Evolutionary conservation across 2,888 invertebrate species (phyloP), one percentile per base, ranked within the genome.

Genomic region (Sphaerophoria rueppellii): DNA sequence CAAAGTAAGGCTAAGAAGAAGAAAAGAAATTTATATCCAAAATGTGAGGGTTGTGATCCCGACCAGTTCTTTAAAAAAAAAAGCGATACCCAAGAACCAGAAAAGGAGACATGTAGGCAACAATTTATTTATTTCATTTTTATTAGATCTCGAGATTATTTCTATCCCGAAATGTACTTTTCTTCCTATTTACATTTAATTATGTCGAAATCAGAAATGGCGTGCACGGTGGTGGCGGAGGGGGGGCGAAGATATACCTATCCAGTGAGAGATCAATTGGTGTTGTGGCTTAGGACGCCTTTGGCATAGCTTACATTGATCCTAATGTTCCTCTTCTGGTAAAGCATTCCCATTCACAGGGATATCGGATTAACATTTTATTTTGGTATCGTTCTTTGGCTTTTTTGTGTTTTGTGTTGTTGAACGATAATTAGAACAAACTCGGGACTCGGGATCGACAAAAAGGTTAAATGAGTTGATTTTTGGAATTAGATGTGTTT

Each of bases 401-500:
- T 52, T 61, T 50, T 32, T 11, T 70, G 6, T 57, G n/a, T 54
- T 48, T 4, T 12, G 0, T n/a, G 16, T 37, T 35, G 63, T 14
- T 67, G 35, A 16, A 69, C 57, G 52, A 72, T 81, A 85, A 85
- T 85, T 76, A 76, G 69, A 70, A 58, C 24, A 2, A 24, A 24
- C 24, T 24, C 24, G 24, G 24, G 24, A 24, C 12, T 35, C 50
- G 48, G 67, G 75, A 80, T 69, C 80, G 35, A 14, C 52, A 69
- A 76, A 83, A 75, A 73, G 85, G 85, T 77, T 76, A 72, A 85
- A 85, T 80, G 85, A 81, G 81, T 81, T 85, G 77, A 85, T 85
- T 85, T 73, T 73, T 77, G 63, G 73, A 85, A 77, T 85, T 70
- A 77, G 85, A 81, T 85, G 77, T 55, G 70, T 77, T 81, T 81